Conservation (phyloP, 1,140 invertebrate genomes). For the Pantala flavescens region DNA sequence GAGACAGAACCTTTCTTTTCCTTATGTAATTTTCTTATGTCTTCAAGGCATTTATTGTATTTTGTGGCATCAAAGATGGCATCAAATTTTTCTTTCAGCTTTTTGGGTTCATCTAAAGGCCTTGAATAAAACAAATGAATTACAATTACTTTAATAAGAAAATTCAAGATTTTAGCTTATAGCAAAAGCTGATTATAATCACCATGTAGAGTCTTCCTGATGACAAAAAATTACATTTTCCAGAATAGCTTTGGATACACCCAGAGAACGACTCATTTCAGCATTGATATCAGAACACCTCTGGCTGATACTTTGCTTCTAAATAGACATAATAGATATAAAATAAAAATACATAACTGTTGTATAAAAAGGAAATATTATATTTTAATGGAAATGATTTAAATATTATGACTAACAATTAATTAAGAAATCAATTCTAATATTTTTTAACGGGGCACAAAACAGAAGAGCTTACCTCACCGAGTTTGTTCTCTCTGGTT, state of each 20-base stretch:
- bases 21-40: conserved; percentile 60
- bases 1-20: conserved; percentile 38
- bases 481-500: conserved; percentile 31
- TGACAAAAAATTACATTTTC: conserved; percentile 98
- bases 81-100: conserved; percentile 93
- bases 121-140: conserved; percentile 28
- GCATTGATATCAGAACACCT: conserved; percentile 62
- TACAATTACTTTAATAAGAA: conserved; percentile 16
- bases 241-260: conserved; percentile 88
- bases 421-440: too few relatives aligned
- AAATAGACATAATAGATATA: not conserved
- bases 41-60: conserved; percentile 87
- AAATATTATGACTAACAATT: too few relatives aligned
- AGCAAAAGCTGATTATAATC: conserved; percentile 19
- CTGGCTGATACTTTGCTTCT: not conserved
- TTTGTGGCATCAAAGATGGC: conserved; percentile 91
- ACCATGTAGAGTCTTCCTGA: conserved; percentile 94
- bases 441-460: too few relatives aligned
- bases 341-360: too few relatives aligned
- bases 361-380: too few relatives aligned
- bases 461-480: conserved; percentile 25
- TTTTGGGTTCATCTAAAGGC: conserved; percentile 89
- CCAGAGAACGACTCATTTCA: conserved; percentile 54
- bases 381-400: too few relatives aligned
- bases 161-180: conserved; percentile 4